These are phyloP conservation scores for Lycophotia porphyrea DNA, from an alignment of 2,888 invertebrate genomes.

Conservation along the genomic window DNA sequence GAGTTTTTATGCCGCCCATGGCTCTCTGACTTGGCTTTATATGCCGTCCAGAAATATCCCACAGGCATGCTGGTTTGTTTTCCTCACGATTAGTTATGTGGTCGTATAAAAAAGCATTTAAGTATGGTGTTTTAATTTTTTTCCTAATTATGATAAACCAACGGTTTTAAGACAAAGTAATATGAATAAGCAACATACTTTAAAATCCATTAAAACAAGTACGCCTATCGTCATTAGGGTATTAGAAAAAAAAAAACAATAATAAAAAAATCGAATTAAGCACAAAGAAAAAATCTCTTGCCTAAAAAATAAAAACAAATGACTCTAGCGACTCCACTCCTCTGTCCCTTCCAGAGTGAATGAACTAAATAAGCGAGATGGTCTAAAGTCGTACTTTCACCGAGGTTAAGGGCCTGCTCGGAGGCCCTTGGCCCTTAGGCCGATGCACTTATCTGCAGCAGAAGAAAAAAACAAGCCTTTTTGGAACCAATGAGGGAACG, in stretches of 20 bases:
- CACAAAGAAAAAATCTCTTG: neutral
- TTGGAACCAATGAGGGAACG: constrained; percentile 41
- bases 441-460: constrained; percentile 82
- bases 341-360: constrained; percentile 80
- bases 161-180: neutral
- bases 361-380: constrained; percentile 88
- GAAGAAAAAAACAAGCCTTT: constrained; percentile 58
- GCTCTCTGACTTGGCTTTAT: too few species aligned
- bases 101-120: neutral
- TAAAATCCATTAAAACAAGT: neutral
- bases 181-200: neutral
- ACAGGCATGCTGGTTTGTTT: too few species aligned
- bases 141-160: neutral
- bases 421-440: constrained; percentile 80
- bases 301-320: neutral
- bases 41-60: too few species aligned
- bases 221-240: neutral
- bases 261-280: neutral
- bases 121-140: neutral
- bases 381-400: constrained; percentile 86
- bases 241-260: neutral
- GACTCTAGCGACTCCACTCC: constrained; percentile 67
- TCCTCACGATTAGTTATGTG: neutral
- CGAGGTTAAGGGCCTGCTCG: constrained; percentile 83
- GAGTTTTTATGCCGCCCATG: too few species aligned